Evolutionary conservation across 2,113 vertebrate genomes (phyloP), one percentile per base, ranked within the genome.

Genomic region (Petaurus breviceps): DNA sequence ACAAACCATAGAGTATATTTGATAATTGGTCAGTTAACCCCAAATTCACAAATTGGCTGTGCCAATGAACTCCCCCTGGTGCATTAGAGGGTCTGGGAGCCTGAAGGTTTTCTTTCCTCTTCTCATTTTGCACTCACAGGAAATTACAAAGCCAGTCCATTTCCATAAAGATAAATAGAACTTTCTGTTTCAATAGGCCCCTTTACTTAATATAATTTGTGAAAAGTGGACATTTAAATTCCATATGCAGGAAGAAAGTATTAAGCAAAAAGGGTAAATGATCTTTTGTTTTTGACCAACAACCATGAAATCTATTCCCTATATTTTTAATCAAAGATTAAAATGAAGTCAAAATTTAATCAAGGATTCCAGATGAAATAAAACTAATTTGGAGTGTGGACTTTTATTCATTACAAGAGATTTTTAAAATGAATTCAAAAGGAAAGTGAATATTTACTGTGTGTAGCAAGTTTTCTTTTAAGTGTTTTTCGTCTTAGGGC

Each of bases 401-500:
- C 28, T 43, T 95, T 0, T 93, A 89, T 31, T 90, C 24, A 92
- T 51, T 92, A 28, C 22, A 90, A 52, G 95, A 94, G 53, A 9
- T 50, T 77, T 95, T 94, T 92, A 95, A 54, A 94, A 12, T 31
- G 57, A 92, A 89, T 54, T 53, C 96, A 92, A 12, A 92, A n/a
- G 28, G 0, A 43, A 90, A 94, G n/a, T 55, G 89, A 8, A 93
- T 50, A 90, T 43, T 43, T 55, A 55, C 26, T 31, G 55, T 23
- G 57, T 49, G 93, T 22, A 57, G 61, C 12, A 90, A 95, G 16
- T 55, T 90, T 25, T 90, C 23, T 49, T 49, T 95, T 57, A 93
- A 68, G 91, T 93, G 24, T 95, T 94, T 97, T 96, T 47, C 77
- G 94, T 91, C 51, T 96, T 92, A 22, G 24, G 47, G 50, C 24